Evolutionary conservation across 1,140 invertebrate genomes (phyloP).

Genomic region (Bombus fervidus): DNA sequence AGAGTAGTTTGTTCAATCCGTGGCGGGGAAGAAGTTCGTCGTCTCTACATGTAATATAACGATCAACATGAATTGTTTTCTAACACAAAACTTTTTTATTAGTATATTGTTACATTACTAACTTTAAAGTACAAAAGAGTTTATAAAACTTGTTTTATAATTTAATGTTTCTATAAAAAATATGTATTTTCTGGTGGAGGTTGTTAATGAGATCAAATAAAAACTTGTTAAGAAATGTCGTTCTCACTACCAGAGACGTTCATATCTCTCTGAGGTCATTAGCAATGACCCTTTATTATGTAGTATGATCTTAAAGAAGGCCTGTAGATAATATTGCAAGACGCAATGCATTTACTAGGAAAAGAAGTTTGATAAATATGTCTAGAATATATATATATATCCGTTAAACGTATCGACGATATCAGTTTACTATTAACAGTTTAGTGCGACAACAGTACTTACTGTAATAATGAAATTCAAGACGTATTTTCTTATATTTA

Average conservation of each 20-base stretch:
- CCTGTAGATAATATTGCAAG: background rate
- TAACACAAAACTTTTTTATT: background rate
- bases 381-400: constrained; percentile 18
- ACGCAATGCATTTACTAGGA: background rate
- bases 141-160: constrained; percentile 2
- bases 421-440: background rate
- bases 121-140: background rate
- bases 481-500: constrained; percentile 31
- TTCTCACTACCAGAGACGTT: background rate
- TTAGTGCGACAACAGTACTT: background rate
- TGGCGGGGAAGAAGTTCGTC: background rate
- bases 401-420: background rate
- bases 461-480: constrained; percentile 37
- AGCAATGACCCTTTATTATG: constrained; percentile 18
- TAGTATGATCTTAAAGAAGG: background rate
- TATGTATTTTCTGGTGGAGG: background rate
- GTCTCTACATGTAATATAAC: background rate
- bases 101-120: background rate
- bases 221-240: background rate
- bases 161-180: constrained; percentile 17
- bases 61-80: background rate
- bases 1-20: background rate
- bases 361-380: constrained; percentile 31
- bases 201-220: constrained; percentile 18
- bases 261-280: constrained; percentile 29